Evolutionary conservation across 2,113 vertebrate genomes (phyloP), one percentile per base, ranked within the genome.

Genomic region (Clarias magur): DNA sequence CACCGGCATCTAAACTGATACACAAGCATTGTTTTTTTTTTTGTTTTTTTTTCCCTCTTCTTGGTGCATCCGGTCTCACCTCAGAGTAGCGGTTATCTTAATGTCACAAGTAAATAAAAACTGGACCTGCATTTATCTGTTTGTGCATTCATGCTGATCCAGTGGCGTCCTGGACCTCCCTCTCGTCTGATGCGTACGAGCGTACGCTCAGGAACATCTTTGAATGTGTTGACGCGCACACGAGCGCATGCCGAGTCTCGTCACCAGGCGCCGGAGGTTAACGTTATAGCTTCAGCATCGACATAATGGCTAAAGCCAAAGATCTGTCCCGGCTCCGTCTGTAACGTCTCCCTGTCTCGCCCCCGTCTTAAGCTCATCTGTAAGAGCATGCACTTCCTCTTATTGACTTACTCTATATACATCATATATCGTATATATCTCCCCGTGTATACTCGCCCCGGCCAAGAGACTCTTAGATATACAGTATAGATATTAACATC

Each of bases 241-340:
- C 27, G 54, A 27, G 85, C 19, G 82, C 65, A 56, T 79, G 62
- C 57, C 0, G 80, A 91, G 82, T 90, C 81, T 91, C 80, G 54
- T 90, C 88, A 73, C 87, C 88, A 88, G 88, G 90, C 88, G 86
- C 92, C 88, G 88, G 89, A 82, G 62, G 76, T 86, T 72, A 76
- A 27, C 21, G 70, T 76, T 84, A 84, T 82, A 42, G 90, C 90
- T 89, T 80, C 91, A 63, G 91, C 91, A 91, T 87, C 81, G 86
- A 91, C 88, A 93, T 89, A 91, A 88, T 93, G 94, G 94, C 94
- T 93, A 34, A 88, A 95, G 93, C 95, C 95, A 96, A 95, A 96
- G 95, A 95, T 78, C 89, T 90, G 73, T 59, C 87, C 85, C 87
- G 82, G 88, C 83, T 93, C 85, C 38, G 89, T 90, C 86, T 78